These are phyloP conservation scores for Falcunculus frontatus DNA, from an alignment of 2,113 vertebrate species.

Conservation along the genomic window DNA sequence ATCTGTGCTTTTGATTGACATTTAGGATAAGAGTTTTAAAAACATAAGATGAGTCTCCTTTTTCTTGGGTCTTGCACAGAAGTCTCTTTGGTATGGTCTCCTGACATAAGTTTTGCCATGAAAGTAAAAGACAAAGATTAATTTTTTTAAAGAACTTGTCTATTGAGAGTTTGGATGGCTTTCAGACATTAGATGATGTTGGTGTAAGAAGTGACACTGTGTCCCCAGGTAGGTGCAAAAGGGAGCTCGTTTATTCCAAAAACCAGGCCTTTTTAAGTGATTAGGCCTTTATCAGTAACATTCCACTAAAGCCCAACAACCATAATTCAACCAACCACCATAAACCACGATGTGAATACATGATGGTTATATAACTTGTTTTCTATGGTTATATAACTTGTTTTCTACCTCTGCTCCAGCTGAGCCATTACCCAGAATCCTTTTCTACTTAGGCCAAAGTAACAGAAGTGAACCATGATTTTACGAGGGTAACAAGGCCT, in stretches of 20 bases:
- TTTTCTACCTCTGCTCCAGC: neutral
- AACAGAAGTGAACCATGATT: neutral
- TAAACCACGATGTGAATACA: neutral
- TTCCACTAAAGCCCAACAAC: neutral
- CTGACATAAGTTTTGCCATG: neutral
- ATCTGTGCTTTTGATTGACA: neutral
- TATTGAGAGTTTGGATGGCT: neutral
- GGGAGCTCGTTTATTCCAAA: neutral
- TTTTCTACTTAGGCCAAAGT: neutral
- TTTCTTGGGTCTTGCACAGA: neutral
- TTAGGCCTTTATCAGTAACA: neutral
- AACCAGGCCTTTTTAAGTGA: neutral
- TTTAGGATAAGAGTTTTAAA: neutral
- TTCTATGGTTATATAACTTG: neutral
- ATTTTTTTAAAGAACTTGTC: neutral
- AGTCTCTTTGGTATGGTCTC: neutral
- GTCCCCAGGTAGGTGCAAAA: neutral
- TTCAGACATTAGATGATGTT: neutral
- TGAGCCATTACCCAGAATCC: neutral
- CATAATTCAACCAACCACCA: neutral
- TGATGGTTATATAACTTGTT: neutral
- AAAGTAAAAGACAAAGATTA: neutral
- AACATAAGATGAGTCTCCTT: neutral
- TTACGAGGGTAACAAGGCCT: neutral
- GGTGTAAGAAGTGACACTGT: neutral